Percentiles rank a stretch among this genome's conserved stretches.
Conservation (phyloP, 2,797 vertebrate genomes). For the Tauraco hartlaubi region DNA sequence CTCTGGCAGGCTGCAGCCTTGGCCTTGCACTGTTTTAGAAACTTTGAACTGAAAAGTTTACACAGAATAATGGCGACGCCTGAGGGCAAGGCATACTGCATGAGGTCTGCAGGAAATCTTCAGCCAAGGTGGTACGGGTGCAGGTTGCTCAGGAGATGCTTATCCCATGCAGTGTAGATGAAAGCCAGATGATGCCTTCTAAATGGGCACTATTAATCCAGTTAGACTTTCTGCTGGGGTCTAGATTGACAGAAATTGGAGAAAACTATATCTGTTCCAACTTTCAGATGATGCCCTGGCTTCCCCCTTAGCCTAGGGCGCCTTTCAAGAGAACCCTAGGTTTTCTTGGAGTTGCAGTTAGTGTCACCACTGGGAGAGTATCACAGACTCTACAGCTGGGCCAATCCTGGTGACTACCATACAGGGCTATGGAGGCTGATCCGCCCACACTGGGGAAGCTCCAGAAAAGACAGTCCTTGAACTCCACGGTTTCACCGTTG, state of each 20-base stretch:
- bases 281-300: background rate
- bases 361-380: background rate
- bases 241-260: background rate
- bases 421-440: rapidly evolving
- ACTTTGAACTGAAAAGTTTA: background rate
- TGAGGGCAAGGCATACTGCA: background rate
- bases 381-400: background rate
- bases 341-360: background rate
- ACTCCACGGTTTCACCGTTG: background rate
- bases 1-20: background rate
- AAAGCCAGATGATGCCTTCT: background rate
- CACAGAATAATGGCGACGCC: background rate
- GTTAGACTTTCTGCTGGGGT: background rate
- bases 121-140: background rate
- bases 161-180: background rate
- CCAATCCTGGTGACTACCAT: background rate
- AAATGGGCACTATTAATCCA: background rate
- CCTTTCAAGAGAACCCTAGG: background rate
- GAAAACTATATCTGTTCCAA: background rate
- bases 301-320: background rate
- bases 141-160: background rate
- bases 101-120: background rate
- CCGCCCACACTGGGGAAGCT: background rate
- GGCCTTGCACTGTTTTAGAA: background rate
- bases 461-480: background rate